Percentiles rank a stretch among this genome's conserved stretches.
phyloP scores from a whole-genome alignment of 2,797 vertebrate species.

The Sebastolobus alascanus region DNA sequence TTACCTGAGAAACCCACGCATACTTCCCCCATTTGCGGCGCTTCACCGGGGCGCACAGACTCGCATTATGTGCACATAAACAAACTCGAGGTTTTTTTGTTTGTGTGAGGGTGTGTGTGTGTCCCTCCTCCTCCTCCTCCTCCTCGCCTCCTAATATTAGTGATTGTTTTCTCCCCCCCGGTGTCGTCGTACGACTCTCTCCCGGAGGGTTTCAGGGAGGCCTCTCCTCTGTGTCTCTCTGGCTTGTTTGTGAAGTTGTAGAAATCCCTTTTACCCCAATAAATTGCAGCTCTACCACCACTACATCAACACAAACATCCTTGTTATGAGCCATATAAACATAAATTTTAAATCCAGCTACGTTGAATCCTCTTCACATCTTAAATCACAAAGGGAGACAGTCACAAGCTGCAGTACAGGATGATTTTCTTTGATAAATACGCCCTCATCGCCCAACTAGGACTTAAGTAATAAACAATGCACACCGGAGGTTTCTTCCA shows the following conservation, averaged over 20 bases:
- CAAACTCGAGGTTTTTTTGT: constrained; percentile 85
- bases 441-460: constrained; percentile 36
- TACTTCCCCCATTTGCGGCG: constrained; percentile 96
- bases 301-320: constrained; percentile 48
- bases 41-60: constrained; percentile 92
- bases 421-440: constrained; percentile 53
- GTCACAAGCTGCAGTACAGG: constrained; percentile 31
- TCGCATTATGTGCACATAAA: constrained; percentile 96
- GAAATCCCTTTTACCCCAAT: constrained; percentile 60
- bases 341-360: constrained; percentile 34
- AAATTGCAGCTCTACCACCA: constrained; percentile 30
- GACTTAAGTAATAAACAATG: constrained; percentile 50
- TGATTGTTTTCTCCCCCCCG: constrained; percentile 86
- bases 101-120: constrained; percentile 11
- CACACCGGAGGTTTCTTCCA: constrained; percentile 47
- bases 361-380: constrained; percentile 12
- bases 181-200: constrained; percentile 84
- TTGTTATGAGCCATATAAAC: constrained; percentile 20
- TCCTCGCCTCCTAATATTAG: constrained; percentile 85
- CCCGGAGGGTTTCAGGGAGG: constrained; percentile 84
- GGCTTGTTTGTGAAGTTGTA: constrained; percentile 65
- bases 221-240: constrained; percentile 48
- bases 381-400: constrained; percentile 35
- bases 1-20: constrained; percentile 99
- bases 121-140: not conserved